These are phyloP conservation scores for Metalampra italica DNA, from an alignment of 2,888 invertebrate genomes.

Conservation along the genomic window DNA sequence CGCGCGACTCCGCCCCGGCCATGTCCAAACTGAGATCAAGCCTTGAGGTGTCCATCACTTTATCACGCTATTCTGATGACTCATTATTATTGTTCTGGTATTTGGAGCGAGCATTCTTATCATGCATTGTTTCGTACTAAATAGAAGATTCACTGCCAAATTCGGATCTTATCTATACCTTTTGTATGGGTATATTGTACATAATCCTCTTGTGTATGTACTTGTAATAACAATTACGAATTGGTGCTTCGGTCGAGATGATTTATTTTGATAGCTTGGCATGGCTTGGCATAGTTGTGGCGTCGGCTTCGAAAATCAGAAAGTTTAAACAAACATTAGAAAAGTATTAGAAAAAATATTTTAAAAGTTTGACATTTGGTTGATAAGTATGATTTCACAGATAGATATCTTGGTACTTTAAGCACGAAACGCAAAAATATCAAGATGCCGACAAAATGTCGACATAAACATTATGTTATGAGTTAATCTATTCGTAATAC, in stretches of 20 bases:
- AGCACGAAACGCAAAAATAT: neutral
- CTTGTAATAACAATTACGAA: constrained; percentile 1
- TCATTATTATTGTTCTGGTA: constrained; percentile 36
- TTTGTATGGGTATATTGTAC: constrained; percentile 8
- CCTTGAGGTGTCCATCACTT: constrained; percentile 59
- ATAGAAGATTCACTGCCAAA: neutral
- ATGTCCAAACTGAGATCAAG: constrained; percentile 18
- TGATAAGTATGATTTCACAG: too few species aligned
- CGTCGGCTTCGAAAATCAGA: too few species aligned
- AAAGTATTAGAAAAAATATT: too few species aligned
- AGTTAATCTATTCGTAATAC: neutral
- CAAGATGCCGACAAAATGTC: neutral
- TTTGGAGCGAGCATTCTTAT: constrained; percentile 31
- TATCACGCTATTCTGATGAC: constrained; percentile 31
- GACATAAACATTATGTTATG: neutral
- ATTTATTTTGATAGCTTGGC: constrained; percentile 2
- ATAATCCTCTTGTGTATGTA: constrained; percentile 3
- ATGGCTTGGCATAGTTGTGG: neutral
- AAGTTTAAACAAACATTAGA: too few species aligned
- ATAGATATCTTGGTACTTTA: too few species aligned
- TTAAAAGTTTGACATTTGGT: too few species aligned
- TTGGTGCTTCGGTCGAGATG: constrained; percentile 1
- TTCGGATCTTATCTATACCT: constrained; percentile 2
- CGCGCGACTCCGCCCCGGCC: constrained; percentile 31
- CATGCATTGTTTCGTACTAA: constrained; percentile 23